Evolutionary conservation across 2,797 vertebrate genomes (phyloP).

Genomic region (Lycodopsis pacificus): DNA sequence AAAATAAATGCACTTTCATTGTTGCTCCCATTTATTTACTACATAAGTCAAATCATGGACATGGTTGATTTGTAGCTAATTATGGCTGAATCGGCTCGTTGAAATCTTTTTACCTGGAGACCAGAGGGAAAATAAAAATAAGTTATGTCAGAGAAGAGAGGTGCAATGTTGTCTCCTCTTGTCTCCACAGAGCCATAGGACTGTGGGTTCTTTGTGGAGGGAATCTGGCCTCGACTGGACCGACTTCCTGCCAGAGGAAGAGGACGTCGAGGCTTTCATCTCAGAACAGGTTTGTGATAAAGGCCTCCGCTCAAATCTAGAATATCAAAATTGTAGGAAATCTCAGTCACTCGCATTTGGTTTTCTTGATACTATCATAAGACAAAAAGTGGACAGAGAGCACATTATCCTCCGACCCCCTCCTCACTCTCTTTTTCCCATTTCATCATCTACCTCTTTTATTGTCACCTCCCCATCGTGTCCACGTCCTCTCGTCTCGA

Average conservation of each 20-base stretch:
- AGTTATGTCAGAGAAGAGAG: background rate
- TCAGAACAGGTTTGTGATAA: constrained; percentile 87
- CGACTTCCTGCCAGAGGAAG: constrained; percentile 91
- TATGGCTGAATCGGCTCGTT: background rate
- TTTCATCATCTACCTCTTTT: background rate
- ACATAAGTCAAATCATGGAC: background rate
- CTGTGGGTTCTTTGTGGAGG: constrained; percentile 94
- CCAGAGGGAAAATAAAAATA: background rate
- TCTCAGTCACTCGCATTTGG: background rate
- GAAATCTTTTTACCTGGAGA: background rate
- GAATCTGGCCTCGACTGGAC: constrained; percentile 93
- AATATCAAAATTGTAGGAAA: background rate
- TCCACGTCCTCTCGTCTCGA: background rate
- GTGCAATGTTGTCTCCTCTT: constrained; percentile 5
- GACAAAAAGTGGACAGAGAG: background rate
- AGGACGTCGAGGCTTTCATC: constrained; percentile 93
- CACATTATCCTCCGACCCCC: background rate
- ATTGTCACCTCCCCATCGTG: background rate
- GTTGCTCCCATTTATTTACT: background rate
- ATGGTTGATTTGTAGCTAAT: background rate
- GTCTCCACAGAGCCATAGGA: constrained; percentile 94
- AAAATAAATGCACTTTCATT: background rate
- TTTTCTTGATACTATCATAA: background rate
- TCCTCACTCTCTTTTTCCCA: background rate
- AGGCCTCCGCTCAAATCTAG: background rate